These are phyloP conservation scores for Campylomormyrus numenius DNA, from an alignment of 2,113 vertebrate genomes.

Conservation along the genomic window DNA sequence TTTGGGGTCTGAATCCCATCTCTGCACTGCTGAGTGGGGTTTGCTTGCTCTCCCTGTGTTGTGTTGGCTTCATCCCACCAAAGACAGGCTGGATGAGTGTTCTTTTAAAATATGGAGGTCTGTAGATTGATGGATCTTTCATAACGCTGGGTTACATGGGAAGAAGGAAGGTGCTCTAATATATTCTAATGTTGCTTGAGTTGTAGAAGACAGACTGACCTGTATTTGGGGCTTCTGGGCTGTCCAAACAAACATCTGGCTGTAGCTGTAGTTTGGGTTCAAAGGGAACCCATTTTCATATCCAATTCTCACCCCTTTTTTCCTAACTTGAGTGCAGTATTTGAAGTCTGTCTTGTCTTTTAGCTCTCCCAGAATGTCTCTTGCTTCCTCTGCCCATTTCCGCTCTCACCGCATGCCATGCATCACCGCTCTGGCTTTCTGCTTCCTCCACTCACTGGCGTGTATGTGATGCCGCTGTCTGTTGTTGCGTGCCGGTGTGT, in stretches of 20 bases:
- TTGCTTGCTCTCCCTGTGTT: neutral
- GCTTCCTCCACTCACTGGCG: slow-evolving; percentile 21
- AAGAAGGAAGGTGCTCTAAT: neutral
- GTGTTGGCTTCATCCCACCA: neutral
- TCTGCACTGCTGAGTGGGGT: neutral
- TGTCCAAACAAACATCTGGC: neutral
- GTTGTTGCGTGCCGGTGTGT: slow-evolving; percentile 26
- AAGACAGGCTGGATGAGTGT: neutral
- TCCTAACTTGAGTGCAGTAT: neutral
- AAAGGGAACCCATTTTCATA: neutral
- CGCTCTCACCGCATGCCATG: neutral
- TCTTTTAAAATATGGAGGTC: neutral
- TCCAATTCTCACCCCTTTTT: neutral
- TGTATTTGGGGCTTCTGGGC: neutral
- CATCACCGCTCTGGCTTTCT: neutral
- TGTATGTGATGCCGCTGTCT: slow-evolving; percentile 22
- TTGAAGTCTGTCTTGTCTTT: neutral
- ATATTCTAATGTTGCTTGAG: neutral
- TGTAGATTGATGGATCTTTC: neutral
- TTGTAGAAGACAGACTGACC: neutral
- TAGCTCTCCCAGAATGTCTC: neutral
- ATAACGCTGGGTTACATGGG: neutral
- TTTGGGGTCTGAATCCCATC: neutral
- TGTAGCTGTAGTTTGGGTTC: neutral
- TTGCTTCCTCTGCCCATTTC: neutral